phyloP scores from a whole-genome alignment of 2,113 vertebrate species.

The Chaetorhynchus papuensis region DNA sequence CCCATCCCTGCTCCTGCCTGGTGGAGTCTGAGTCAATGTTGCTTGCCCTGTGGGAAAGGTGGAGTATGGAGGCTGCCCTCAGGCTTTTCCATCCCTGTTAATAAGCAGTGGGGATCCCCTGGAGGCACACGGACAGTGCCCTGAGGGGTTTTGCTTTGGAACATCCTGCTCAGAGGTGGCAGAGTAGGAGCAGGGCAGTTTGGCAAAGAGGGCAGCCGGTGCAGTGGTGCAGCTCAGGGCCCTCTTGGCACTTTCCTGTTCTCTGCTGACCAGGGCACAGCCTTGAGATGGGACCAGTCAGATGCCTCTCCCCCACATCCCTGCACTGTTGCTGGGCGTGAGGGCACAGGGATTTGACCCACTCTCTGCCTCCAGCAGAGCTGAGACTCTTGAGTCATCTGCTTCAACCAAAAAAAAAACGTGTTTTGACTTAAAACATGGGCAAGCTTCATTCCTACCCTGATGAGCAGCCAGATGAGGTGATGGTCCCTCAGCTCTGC shows the following conservation, averaged over 20 bases:
- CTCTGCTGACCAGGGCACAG: neutral
- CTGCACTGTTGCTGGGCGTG: neutral
- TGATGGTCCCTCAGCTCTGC: neutral
- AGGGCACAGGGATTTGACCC: neutral
- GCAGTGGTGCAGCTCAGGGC: neutral
- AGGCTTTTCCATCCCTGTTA: neutral
- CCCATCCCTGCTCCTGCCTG: neutral
- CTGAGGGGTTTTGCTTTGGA: neutral
- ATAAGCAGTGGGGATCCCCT: neutral
- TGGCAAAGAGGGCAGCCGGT: neutral
- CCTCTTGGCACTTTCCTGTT: neutral
- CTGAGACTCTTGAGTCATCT: neutral
- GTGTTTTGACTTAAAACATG: neutral
- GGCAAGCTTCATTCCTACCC: neutral
- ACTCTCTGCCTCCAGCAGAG: neutral
- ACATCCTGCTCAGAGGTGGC: neutral
- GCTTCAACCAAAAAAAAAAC: neutral
- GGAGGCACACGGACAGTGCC: fast-evolving
- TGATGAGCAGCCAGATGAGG: neutral
- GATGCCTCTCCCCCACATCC: neutral
- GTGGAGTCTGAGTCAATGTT: neutral
- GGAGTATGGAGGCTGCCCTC: neutral
- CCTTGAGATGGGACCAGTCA: neutral
- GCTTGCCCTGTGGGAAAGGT: neutral
- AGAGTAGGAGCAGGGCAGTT: neutral